A percentile compares a stretch with the other conserved stretches of the same genome.
Conservation (phyloP, 2,797 vertebrate genomes). For the Champsocephalus esox region DNA sequence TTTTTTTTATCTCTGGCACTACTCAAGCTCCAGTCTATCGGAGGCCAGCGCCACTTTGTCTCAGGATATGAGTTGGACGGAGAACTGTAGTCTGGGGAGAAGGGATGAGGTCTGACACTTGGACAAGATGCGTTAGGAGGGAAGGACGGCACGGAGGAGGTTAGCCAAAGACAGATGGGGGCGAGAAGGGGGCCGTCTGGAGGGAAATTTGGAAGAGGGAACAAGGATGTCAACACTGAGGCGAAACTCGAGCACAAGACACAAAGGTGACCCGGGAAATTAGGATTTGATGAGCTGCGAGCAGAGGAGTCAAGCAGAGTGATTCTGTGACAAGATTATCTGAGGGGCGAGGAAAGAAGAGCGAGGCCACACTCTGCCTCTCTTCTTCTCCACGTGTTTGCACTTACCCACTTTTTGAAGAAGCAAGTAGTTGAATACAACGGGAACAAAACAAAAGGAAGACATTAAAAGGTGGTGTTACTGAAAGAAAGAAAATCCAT, state of each 20-base stretch:
- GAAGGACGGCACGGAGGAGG: conserved; percentile 58
- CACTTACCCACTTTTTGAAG: conserved; percentile 77
- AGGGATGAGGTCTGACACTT: conserved; percentile 56
- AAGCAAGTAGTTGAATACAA: conserved; percentile 54
- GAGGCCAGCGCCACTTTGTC: conserved; percentile 49
- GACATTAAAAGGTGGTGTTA: conserved; percentile 50
- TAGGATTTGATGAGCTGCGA: conserved; percentile 65
- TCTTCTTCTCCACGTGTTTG: conserved; percentile 62
- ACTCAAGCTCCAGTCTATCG: conserved; percentile 39
- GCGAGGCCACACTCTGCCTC: conserved; percentile 27
- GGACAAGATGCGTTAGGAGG: conserved; percentile 60
- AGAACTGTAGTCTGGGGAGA: conserved; percentile 48
- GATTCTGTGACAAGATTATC: conserved; percentile 58
- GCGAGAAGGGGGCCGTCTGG: conserved; percentile 34
- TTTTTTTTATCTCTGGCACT: conserved; percentile 38
- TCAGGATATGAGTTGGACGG: conserved; percentile 61
- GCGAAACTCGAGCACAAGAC: conserved; percentile 57
- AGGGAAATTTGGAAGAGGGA: conserved; percentile 49
- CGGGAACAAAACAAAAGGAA: conserved; percentile 8
- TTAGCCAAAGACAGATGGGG: conserved; percentile 56
- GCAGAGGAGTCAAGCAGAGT: conserved; percentile 51
- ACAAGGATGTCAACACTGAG: conserved; percentile 56
- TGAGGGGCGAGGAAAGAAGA: conserved; percentile 58
- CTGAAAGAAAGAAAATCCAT: conserved; percentile 36
- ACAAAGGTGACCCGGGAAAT: conserved; percentile 64